Evolutionary conservation across 1,140 invertebrate genomes (phyloP).

Genomic region (Magallana gigas): DNA sequence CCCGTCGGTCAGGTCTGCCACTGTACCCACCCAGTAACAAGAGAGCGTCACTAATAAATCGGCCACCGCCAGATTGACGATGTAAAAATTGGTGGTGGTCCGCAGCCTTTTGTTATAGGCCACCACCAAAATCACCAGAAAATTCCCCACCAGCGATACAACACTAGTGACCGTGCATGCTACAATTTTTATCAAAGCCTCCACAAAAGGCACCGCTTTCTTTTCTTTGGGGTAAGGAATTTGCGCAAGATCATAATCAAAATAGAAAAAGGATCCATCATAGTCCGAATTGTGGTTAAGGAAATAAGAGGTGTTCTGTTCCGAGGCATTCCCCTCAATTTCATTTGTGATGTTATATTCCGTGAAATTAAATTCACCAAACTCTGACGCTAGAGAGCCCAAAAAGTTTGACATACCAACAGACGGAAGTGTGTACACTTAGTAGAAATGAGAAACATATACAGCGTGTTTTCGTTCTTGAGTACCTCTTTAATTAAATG

Average conservation of each 20-base stretch:
- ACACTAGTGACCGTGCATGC: conserved; percentile 69
- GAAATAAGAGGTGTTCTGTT: background rate
- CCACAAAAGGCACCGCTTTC: conserved; percentile 57
- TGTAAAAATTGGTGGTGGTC: conserved; percentile 73
- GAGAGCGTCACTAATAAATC: conserved; percentile 78
- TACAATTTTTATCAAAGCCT: conserved; percentile 71
- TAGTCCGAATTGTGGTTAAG: background rate
- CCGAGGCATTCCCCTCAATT: background rate
- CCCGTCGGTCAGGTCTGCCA: conserved; percentile 69
- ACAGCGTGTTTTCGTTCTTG: background rate
- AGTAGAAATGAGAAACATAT: background rate
- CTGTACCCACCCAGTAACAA: conserved; percentile 80
- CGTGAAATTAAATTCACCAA: background rate
- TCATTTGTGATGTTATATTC: background rate
- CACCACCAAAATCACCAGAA: conserved; percentile 67
- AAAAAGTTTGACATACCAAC: background rate
- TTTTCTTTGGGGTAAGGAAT: conserved; percentile 52
- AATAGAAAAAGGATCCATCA: background rate
- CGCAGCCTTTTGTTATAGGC: conserved; percentile 64
- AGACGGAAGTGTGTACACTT: too few species aligned
- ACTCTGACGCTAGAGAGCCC: background rate
- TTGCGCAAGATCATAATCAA: conserved; percentile 22
- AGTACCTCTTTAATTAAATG: background rate
- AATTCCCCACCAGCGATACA: conserved; percentile 68
- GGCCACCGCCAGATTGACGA: conserved; percentile 72